Base-by-base conservation (phyloP, 2,888 invertebrate genomes). In the Polydrusus pterygomalis region DNA sequence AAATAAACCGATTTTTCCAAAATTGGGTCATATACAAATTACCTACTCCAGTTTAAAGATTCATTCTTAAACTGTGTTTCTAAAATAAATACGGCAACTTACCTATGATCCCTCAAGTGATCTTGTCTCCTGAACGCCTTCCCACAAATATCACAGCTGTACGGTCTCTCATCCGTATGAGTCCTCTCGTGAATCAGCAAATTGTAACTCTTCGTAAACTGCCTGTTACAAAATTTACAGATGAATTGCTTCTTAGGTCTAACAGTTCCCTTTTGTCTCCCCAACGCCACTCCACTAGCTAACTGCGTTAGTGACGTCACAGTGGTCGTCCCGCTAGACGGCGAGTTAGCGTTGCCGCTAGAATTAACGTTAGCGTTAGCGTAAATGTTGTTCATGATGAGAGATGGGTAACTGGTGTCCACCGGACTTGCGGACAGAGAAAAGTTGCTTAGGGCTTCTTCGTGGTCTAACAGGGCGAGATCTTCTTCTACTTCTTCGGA, bases 191-290 rank as follows among this genome's bases (percentile, higher is more conserved):
- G 99, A 83, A 99, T 99, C 82, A 98, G 90, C 85, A 99, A 90
- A 88, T 99, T 99, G 89, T 97, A 99, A 25, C 97, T 97, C 89
- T 99, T 99, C 78, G 98, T 98, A 88, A 99, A 99, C 87, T 98
- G 97, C 17, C 99, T 92, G 87, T 96, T 96, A 87, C 99, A 99
- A 89, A 96, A 99, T 89, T 97, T 97, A 89, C 99, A 99, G 85
- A 99, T 98, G 88, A 98, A 99, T 74, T 98, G 93, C 82, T 93
- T 93, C 87, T 93, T 93, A 67, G 93, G 93, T 79, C 93, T 89
- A 5, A 86, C 81, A 30, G 84, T 40, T 89, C 90, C 81, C 89
- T 83, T 81, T 81, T 63, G 84, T 64, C 82, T 78, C 5, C 74
- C 78, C 63, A 77, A 83, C 30, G 88, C 89, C 20, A 89, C 88